Conservation (phyloP, 2,113 vertebrate genomes). For the Cettia cetti region DNA sequence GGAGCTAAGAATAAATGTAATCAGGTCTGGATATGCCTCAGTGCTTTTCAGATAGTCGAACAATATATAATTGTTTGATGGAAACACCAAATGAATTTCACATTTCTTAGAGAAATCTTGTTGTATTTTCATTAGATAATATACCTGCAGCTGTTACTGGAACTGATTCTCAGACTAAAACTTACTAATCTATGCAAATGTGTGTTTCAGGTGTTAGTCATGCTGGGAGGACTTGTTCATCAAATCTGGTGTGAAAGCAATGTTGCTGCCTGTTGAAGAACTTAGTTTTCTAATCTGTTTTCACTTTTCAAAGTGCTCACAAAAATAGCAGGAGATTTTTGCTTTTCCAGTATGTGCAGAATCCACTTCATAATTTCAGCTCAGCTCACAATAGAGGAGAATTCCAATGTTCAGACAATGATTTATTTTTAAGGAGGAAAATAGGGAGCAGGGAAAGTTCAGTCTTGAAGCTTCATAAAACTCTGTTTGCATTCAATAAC, state of each 20-base stretch:
- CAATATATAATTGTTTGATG: slow-evolving; percentile 56
- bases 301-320: slow-evolving; percentile 40
- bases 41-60: slow-evolving; percentile 27
- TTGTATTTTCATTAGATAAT: slow-evolving; percentile 62
- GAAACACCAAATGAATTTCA: slow-evolving; percentile 46
- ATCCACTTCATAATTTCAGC: slow-evolving; percentile 38
- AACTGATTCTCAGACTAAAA: slow-evolving; percentile 5
- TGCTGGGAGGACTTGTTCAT: slow-evolving; percentile 37
- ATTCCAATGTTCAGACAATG: slow-evolving; percentile 2
- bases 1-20: slow-evolving; percentile 31
- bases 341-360: slow-evolving; percentile 27
- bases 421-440: slow-evolving; percentile 34
- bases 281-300: slow-evolving; percentile 54
- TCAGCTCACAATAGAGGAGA: slow-evolving; percentile 15
- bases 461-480: not conserved
- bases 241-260: slow-evolving; percentile 25
- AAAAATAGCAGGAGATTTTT: slow-evolving; percentile 53
- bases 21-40: slow-evolving; percentile 42
- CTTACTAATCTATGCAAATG: slow-evolving; percentile 50
- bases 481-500: not conserved
- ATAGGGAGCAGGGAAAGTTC: not conserved
- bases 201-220: slow-evolving; percentile 49
- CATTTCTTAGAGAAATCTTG: slow-evolving; percentile 60
- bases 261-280: slow-evolving; percentile 56
- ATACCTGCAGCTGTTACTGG: slow-evolving; percentile 38